Evolutionary conservation across 2,888 invertebrate species (phyloP), one percentile per base, ranked within the genome.

Genomic region (Allacma fusca): DNA sequence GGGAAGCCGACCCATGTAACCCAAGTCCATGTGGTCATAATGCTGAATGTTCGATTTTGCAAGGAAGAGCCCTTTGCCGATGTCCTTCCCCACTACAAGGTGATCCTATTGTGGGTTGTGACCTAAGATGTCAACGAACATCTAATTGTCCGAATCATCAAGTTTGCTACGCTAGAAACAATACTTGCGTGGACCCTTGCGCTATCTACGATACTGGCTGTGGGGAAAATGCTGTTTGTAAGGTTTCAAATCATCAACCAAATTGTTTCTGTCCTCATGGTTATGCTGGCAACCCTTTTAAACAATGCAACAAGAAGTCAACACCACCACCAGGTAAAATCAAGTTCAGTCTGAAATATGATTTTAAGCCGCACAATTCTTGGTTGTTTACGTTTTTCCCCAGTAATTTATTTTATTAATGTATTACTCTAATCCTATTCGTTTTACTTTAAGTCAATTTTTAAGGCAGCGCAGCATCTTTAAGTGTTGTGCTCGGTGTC

Each of bases 171-270:
- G 34, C 75, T 13, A 57, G 28, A 2, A 81, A 81, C 68, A 23
- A 62, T 16, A 69, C 79, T 34, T 83, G 83, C 72, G 80, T 81
- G 2, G 78, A 83, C 44, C 82, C 82, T n/a, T 83, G 83, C 26
- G 0, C 21, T 5, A 62, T 76, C n/a, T 76, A 76, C 43, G 76
- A 76, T 43, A 23, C 70, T 0, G 76, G 76, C 5, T 76, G 76
- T 62, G 76, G 76, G n/a, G n/a, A 19, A 4, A 59, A 50, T 21
- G 69, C 76, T 4, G 40, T 34, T 4, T 76, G 76, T 24, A 69
- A 69, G n/a, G 76, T 69, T 1, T 4, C 28, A 43, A 76, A 76
- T 43, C 76, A 76, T 29, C 5, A 26, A 1, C 76, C 69, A 1
- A 69, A 26, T 21, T 76, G 69, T n/a, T 28, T 34, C 12, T 71